Conservation (phyloP, 2,113 vertebrate species). For the Ranitomeya imitator region DNA sequence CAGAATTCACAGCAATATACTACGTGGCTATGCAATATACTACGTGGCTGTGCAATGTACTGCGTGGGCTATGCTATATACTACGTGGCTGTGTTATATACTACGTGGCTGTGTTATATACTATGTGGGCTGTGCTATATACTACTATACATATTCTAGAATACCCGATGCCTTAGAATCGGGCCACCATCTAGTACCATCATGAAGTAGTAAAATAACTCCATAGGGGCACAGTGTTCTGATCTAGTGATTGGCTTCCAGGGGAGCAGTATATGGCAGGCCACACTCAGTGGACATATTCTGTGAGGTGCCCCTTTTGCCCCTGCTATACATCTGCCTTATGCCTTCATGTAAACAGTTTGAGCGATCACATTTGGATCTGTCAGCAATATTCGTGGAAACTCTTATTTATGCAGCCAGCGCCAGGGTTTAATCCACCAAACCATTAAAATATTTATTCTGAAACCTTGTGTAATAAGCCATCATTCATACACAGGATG, state of each 20-base stretch:
- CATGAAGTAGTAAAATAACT: not conserved
- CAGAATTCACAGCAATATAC: too few relatives aligned
- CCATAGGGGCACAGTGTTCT: not conserved
- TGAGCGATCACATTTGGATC: not conserved
- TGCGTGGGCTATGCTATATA: too few relatives aligned
- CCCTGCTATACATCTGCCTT: not conserved
- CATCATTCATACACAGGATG: conserved; percentile 12
- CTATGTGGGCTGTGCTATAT: too few relatives aligned
- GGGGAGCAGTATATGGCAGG: not conserved
- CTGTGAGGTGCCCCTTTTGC: not conserved
- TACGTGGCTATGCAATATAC: too few relatives aligned
- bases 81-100: too few relatives aligned
- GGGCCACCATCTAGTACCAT: not conserved
- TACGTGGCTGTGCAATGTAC: too few relatives aligned
- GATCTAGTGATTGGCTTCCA: not conserved
- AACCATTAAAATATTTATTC: conserved; percentile 23
- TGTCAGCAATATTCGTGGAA: not conserved
- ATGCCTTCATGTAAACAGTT: not conserved
- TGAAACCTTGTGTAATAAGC: conserved; percentile 15
- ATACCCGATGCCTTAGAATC: too few relatives aligned
- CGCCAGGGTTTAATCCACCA: not conserved
- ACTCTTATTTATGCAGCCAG: conserved; percentile 11
- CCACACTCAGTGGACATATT: not conserved
- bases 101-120: too few relatives aligned
- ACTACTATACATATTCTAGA: too few relatives aligned